Evolutionary conservation across 2,797 vertebrate species (phyloP), one percentile per base, ranked within the genome.

Genomic region (Steatocranus sp.): DNA sequence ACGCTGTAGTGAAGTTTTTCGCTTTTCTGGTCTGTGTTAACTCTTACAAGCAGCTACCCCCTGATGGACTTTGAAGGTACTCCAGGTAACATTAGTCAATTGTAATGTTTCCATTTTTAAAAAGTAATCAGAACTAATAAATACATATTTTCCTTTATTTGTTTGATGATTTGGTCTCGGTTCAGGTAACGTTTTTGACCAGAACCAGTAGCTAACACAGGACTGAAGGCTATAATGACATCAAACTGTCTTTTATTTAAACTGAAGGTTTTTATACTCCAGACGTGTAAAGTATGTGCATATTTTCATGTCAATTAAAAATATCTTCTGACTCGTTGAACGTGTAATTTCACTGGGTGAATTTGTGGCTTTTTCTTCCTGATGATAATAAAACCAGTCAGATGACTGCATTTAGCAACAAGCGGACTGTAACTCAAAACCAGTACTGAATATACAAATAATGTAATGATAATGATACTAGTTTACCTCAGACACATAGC

Each of bases 241-340:
- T 5, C 20, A 25, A 68, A 68, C 14, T 4, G 3, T 43, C 0
- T 41, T 66, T 66, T 23, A 61, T 63, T 63, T 0, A 12, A 36
- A 63, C 32, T 36, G 9, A 7, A 18, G 27, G 27, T 18, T 58
- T 58, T 58, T 58, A 32, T 1, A 58, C 54, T 32, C 27, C 5
- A 18, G 0, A 58, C 1, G 1, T 32, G 27, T 3, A 32, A 58
- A 58, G 27, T 0, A 58, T 32, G 0, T 32, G 14, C 8, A 30
- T 56, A 56, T 30, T 56, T 30, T 56, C 53, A 56, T 30, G 0
- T 56, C 14, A 27, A 15, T 54, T 5, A 54, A 54, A 54, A 54
- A 27, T 0, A 54, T 27, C 25, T 54, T 0, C 4, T 27, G 14
- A 27, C 53, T 56, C 8, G 1, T 17, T 30, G 14, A 30, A 56